Evolutionary conservation across 2,797 vertebrate species (phyloP), one percentile per base, ranked within the genome.

Genomic region (Poecile montanus): DNA sequence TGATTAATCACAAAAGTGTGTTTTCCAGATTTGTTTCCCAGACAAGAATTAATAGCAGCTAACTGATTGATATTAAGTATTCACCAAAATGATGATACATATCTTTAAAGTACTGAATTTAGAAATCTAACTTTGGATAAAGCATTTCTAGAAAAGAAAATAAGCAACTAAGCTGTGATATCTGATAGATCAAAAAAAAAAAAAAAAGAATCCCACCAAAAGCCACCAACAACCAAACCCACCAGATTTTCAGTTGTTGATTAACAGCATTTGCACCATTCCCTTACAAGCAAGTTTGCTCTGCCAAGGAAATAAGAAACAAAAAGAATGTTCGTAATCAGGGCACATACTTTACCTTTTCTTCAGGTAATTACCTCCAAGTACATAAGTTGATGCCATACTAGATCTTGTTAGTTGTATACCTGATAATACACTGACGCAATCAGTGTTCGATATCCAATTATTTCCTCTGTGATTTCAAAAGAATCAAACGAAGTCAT

Each of bases 191-290:
- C 5, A 40, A 8, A 11, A 67, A 68, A 70, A 63, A 19, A 47
- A 47, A 50, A 48, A 48, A 48, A 23, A 56, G 38, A 68, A 14
- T 7, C 2, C 9, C 14, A 48, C 7, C 8, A n/a, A 44, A 32
- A 67, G 1, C 1, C 7, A 21, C 3, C 5, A 48, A 19, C 7
- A 54, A n/a, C 6, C 3, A 70, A 74, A 45, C 1, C 2, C 4
- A 38, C 5, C 15, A 56, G 25, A 36, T 81, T 44, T 76, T 58
- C 15, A 6, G 7, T n/a, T 56, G 10, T 16, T 84, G 14, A 26
- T 54, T 75, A 48, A n/a, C 5, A 84, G 1, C 15, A 38, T 53
- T 75, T 67, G 6, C 51, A 26, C 1, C 2, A 30, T 42, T 65
- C 34, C 78, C 23, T 13, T 60, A 16, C 11, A 62, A 66, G 9